These are phyloP conservation scores for Bombus breviceps DNA, from an alignment of 1,140 invertebrate genomes.

Conservation along the genomic window DNA sequence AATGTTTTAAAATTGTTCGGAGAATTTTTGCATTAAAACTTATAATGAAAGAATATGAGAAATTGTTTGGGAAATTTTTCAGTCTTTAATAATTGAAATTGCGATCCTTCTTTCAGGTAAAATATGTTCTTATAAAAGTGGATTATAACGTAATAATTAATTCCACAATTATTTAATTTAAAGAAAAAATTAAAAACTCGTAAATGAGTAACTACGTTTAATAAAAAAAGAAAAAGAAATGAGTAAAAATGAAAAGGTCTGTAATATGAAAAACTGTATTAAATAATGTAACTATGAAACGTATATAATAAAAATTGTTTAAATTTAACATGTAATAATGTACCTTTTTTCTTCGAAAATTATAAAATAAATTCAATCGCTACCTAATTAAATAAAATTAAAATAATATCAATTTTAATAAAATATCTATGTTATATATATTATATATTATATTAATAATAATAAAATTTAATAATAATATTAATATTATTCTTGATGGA, in stretches of 20 bases:
- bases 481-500: neutral
- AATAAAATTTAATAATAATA: neutral
- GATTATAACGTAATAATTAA: neutral
- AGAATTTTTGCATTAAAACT: neutral
- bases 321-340: no score
- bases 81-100: neutral
- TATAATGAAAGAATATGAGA: no score
- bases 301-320: no score
- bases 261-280: no score
- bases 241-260: no score
- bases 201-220: neutral
- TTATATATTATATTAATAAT: neutral
- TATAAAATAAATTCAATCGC: no score
- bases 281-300: no score
- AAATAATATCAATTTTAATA: no score
- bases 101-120: neutral
- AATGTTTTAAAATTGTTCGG: neutral
- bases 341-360: no score
- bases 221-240: neutral
- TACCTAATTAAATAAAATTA: no score
- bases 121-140: neutral
- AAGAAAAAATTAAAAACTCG: neutral
- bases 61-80: neutral
- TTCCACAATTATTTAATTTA: neutral
- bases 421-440: no score